Conservation (phyloP, 2,113 vertebrate species). For the Meleagris gallopavo region DNA sequence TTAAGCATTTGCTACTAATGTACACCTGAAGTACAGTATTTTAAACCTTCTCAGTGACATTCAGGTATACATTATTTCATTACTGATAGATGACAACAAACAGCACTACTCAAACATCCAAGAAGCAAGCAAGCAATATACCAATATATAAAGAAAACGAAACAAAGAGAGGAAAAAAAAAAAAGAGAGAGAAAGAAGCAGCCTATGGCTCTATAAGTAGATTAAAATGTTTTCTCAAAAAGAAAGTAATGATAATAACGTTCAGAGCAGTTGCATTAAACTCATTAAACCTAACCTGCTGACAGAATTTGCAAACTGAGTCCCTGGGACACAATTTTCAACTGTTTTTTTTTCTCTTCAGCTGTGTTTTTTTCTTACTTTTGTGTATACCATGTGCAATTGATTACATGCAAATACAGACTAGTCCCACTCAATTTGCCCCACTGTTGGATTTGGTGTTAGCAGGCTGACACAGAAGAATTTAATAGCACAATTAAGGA, state of each 20-base stretch:
- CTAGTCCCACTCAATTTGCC: background rate
- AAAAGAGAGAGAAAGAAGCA: background rate
- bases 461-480: background rate
- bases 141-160: background rate
- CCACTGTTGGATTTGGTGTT: background rate
- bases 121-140: background rate
- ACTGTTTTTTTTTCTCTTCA: no score
- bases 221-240: background rate
- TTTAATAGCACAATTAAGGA: constrained; percentile 14
- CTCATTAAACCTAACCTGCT: background rate
- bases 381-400: background rate
- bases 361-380: background rate
- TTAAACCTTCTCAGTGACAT: background rate
- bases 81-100: background rate
- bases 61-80: background rate
- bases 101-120: background rate
- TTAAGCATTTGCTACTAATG: background rate
- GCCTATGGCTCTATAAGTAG: background rate
- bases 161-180: background rate
- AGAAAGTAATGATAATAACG: background rate
- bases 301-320: background rate
- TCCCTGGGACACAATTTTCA: background rate
- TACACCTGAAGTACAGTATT: background rate
- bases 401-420: constrained; percentile 2
- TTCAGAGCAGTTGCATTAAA: background rate